Evolutionary conservation across 2,797 vertebrate species (phyloP), one percentile per base, ranked within the genome.

Genomic region (Phoxinus dragarum): DNA sequence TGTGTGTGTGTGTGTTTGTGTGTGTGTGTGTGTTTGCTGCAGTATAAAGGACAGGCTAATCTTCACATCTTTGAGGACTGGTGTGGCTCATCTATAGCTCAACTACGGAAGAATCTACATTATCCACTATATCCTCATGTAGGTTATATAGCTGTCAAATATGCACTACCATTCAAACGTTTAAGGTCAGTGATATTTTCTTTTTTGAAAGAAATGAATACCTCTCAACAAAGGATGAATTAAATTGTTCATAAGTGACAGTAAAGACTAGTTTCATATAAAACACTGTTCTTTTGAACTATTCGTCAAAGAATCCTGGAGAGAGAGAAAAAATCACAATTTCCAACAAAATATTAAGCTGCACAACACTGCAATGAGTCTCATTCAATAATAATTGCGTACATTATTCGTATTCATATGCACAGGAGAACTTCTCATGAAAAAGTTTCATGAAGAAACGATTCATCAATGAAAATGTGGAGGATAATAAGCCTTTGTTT

Each of bases 1-100:
- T 31, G 73, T 82, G 11, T 31, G 73, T 82, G 11, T 31, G 73
- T 82, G 27, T 27, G 27, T 27, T 21, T 56, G 19, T 74, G 14
- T 38, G 3, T 42, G 4, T 49, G 21, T 75, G 17, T 86, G 11
- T 31, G 73, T 82, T 19, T 81, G 34, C 27, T 82, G 31, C 91
- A 99, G 98, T 97, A 96, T 88, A 94, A 89, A 89, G 98, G 98
- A 75, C 94, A 85, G 31, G 98, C 93, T 89, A 99, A 99, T 89
- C 94, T 99, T 88, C 98, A 99, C 0, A 94, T 97, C 67, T 99
- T 99, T 88, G 98, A 99, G 86, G 98, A 99, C 93, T 99, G 98
- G 98, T 99, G 98, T 5, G 98, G 98, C 68, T 89, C 94, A 67
- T 97, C 97, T 54, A 89, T 93, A 4, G 92, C 94, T 23, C 96